Base-by-base conservation (phyloP, 2,888 invertebrate species). In the Girardia tigrina region DNA sequence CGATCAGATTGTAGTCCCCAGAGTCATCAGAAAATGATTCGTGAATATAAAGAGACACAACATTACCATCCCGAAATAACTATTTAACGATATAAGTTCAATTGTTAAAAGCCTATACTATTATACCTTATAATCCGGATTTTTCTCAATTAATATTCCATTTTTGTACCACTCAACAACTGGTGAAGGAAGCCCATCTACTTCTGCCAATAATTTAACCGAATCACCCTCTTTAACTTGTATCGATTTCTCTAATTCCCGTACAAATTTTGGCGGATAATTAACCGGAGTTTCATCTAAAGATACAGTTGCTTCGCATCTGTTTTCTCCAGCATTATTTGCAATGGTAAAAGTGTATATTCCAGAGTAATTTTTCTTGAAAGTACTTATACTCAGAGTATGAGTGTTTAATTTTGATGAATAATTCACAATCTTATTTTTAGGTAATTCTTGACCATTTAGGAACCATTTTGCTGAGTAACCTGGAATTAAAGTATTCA, bases 1-100 rank as follows among this genome's bases (percentile, higher is more conserved):
- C 73, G 23, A 72, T 36, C 12, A 29, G 36, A n/a, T 12, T 29
- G 23, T 72, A 72, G 8, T 29, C 89, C 12, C 97, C 98, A 83
- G 95, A 94, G 83, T 99, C 97, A 86, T 97, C 95, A 42, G 94
- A 94, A 88, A 93, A 94, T n/a, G 92, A 92, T 85, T 94, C 93
- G 23, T 91, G 90, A 81, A 98, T 91, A 81, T 90, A 90, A 77
- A 98, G 86, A 36, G 90, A 90, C 81, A 90, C 91, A 79, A 89
- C 88, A 42, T 81, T 81, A 80, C 93, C 93, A 23, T 90, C 91
- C 36, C 26, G 29, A 56, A 56, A 56, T 16, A 56, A 56, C 56
- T 56, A 56, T 56, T 16, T 20, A 56, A 56, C n/a, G 23, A 12
- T 56, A 56, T 20, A 56, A 36, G 8, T 8, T 12, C 36, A 12